Conservation (phyloP, 2,113 vertebrate genomes). For the Neolamprologus sp. region DNA sequence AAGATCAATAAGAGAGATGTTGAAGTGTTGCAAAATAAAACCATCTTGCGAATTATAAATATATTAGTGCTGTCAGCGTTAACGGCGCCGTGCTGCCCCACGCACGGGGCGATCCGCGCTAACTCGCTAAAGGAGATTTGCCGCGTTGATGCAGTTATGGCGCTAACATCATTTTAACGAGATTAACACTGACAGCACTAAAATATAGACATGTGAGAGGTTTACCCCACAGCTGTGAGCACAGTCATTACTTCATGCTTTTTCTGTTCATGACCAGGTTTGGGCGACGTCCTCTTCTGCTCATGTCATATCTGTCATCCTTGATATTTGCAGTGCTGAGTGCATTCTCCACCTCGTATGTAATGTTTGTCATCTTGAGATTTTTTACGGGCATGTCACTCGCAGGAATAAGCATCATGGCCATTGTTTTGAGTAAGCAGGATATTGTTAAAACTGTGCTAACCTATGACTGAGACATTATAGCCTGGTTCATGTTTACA, state of each 20-base stretch:
- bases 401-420: constrained; percentile 66
- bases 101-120: background rate
- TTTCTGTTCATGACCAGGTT: constrained; percentile 46
- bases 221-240: background rate
- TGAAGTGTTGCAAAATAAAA: background rate
- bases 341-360: constrained; percentile 61
- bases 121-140: background rate
- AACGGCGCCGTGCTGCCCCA: background rate
- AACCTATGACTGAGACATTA: background rate
- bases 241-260: background rate
- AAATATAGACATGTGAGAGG: background rate
- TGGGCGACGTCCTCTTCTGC: constrained; percentile 61
- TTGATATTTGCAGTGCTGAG: constrained; percentile 61
- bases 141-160: background rate
- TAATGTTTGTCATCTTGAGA: constrained; percentile 65
- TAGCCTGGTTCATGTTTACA: background rate
- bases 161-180: background rate
- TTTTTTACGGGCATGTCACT: constrained; percentile 69
- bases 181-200: background rate
- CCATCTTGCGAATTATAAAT: background rate
- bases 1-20: background rate
- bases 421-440: constrained; percentile 61
- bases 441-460: background rate
- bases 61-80: background rate
- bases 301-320: constrained; percentile 60